Percentiles rank a stretch among this genome's conserved stretches.
These are phyloP conservation scores for Laupala kohalensis DNA, from an alignment of 1,140 invertebrate species.

Conservation along the genomic window DNA sequence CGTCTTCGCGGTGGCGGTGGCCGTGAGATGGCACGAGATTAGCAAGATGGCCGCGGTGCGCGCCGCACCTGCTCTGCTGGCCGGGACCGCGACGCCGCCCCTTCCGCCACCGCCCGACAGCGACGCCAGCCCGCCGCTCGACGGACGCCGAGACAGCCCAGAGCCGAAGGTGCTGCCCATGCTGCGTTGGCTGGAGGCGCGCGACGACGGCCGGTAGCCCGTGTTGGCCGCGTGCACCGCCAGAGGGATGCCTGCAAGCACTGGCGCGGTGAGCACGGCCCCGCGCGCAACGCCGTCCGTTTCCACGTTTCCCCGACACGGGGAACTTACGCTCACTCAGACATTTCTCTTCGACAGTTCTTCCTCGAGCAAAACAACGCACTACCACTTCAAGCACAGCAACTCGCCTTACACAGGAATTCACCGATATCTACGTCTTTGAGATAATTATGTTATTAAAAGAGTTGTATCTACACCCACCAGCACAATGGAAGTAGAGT, in stretches of 20 bases:
- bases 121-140: conserved; percentile 45
- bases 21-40: conserved; percentile 65
- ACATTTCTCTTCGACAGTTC: too few relatives aligned
- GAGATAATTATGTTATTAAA: too few relatives aligned
- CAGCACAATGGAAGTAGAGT: too few relatives aligned
- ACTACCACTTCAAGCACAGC: too few relatives aligned
- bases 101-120: conserved; percentile 67
- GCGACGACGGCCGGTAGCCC: conserved; percentile 45
- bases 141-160: conserved; percentile 41
- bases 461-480: too few relatives aligned
- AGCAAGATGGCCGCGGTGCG: conserved; percentile 79
- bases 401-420: too few relatives aligned
- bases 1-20: conserved; percentile 25
- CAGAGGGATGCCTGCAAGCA: conserved; percentile 39
- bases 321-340: too few relatives aligned
- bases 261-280: neutral
- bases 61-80: conserved; percentile 75
- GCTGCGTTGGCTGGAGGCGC: conserved; percentile 36
- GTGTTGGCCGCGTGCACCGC: conserved; percentile 36
- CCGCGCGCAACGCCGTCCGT: neutral
- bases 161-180: conserved; percentile 47
- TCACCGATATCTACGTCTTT: too few relatives aligned
- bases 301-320: too few relatives aligned
- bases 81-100: conserved; percentile 48
- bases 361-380: too few relatives aligned